phyloP scores from a whole-genome alignment of 2,113 vertebrate genomes.

The Nothocercus julius region DNA sequence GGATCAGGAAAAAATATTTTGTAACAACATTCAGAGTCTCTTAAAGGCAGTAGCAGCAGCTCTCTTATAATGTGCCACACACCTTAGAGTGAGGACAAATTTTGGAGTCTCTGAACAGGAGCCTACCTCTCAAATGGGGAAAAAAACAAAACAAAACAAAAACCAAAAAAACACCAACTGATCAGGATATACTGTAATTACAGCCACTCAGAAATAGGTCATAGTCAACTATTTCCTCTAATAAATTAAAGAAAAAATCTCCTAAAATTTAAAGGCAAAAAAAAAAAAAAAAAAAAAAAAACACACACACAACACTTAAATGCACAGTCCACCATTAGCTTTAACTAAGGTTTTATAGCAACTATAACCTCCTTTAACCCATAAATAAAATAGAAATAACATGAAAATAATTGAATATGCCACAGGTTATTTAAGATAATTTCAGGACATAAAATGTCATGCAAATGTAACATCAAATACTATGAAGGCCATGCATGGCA shows the following conservation, averaged over 20 bases:
- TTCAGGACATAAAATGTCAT: background rate
- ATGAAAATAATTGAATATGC: fast-evolving
- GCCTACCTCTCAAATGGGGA: background rate
- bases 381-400: background rate
- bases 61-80: background rate
- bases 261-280: background rate
- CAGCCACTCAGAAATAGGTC: background rate
- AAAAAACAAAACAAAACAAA: background rate
- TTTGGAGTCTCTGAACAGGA: background rate
- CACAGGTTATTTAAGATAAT: background rate
- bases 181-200: background rate
- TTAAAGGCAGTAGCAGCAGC: background rate
- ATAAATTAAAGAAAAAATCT: background rate
- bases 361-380: background rate
- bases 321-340: background rate
- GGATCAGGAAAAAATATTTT: background rate
- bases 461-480: background rate
- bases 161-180: no score
- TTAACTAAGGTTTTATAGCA: background rate
- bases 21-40: background rate
- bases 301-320: background rate
- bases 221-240: background rate
- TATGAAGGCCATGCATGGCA: background rate
- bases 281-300: background rate
- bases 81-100: background rate